A percentile compares a stretch with the other conserved stretches of the same genome.
Conservation (phyloP, 2,113 vertebrate species). For the Thinocorus orbignyianus region DNA sequence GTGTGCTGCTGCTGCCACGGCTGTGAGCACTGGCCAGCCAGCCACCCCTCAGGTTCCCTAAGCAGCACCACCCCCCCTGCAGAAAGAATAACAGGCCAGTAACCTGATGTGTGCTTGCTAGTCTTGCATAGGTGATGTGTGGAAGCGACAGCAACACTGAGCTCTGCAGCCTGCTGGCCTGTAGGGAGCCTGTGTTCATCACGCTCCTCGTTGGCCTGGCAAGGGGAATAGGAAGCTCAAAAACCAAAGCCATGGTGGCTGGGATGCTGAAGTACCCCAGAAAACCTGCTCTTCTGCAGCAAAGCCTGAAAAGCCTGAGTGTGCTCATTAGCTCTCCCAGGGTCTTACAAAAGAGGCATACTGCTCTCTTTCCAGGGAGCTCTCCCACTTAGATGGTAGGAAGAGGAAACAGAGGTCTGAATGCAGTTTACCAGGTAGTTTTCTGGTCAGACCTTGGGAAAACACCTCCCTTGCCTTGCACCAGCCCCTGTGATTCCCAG, state of each 20-base stretch:
- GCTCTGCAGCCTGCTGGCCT: background rate
- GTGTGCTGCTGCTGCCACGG: background rate
- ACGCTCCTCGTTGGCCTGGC: background rate
- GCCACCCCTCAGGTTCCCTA: background rate
- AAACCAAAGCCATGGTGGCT: background rate
- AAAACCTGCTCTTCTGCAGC: background rate
- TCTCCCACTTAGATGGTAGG: background rate
- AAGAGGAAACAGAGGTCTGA: background rate
- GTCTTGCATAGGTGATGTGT: constrained; percentile 33
- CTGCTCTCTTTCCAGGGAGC: background rate
- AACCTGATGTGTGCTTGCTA: background rate
- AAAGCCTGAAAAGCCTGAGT: background rate
- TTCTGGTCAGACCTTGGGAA: background rate
- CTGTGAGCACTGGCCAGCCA: background rate
- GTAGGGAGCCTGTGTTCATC: background rate
- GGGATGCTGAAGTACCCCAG: background rate
- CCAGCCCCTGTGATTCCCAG: background rate
- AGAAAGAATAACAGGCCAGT: background rate
- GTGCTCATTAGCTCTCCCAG: background rate
- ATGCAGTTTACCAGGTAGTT: background rate
- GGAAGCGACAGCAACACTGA: background rate
- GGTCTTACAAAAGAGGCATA: background rate
- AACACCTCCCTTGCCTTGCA: background rate
- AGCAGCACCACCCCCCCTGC: background rate
- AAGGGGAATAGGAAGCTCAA: background rate